Evolutionary conservation across 2,797 vertebrate genomes (phyloP).

Genomic region (Eulemur mongoz): DNA sequence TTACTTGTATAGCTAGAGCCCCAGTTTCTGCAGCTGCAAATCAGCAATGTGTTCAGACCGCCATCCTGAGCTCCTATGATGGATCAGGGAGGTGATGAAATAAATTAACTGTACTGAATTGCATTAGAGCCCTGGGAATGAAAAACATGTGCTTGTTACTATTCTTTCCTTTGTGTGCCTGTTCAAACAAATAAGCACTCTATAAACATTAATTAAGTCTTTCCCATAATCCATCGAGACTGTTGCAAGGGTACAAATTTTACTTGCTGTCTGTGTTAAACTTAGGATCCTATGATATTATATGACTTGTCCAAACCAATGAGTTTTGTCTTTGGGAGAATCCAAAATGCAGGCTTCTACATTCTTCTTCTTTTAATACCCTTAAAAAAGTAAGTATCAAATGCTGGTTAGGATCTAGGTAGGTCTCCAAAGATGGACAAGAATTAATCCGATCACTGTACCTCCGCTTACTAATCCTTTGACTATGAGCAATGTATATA

Average conservation of each 20-base stretch:
- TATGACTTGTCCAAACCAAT: not conserved
- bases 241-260: not conserved
- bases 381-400: not conserved
- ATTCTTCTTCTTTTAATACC: not conserved
- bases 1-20: slow-evolving; percentile 40
- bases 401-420: not conserved
- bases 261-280: not conserved
- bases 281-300: not conserved
- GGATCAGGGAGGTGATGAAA: slow-evolving; percentile 74
- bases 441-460: not conserved
- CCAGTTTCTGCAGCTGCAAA: slow-evolving; percentile 23
- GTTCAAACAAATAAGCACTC: slow-evolving; percentile 56
- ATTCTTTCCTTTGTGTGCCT: slow-evolving; percentile 18
- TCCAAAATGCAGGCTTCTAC: not conserved
- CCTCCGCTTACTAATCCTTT: not conserved
- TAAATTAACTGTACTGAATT: slow-evolving; percentile 77
- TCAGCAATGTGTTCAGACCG: slow-evolving; percentile 8
- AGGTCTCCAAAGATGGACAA: not conserved
- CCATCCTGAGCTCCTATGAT: slow-evolving; percentile 57
- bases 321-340: not conserved
- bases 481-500: not conserved
- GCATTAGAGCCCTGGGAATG: slow-evolving; percentile 56
- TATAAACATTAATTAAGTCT: slow-evolving; percentile 44
- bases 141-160: slow-evolving; percentile 68
- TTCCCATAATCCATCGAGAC: slow-evolving; percentile 8